Evolutionary conservation across 2,888 invertebrate species (phyloP), one percentile per base, ranked within the genome.

Genomic region (Stramonita haemastoma): DNA sequence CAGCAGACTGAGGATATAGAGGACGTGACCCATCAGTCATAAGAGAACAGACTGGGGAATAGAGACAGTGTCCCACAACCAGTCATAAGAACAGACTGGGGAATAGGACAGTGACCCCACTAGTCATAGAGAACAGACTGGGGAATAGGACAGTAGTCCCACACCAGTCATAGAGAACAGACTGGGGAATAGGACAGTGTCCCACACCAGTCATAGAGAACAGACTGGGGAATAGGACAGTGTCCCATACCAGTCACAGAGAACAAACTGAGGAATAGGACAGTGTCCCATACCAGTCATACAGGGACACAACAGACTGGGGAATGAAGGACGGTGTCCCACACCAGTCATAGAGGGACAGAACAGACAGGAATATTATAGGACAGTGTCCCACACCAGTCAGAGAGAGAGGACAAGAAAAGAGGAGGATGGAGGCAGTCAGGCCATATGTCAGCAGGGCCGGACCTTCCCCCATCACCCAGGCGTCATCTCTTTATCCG

Each of bases 401-500:
- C n/a, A 73, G 26, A n/a, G 0, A n/a, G 73, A n/a, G 5, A n/a
- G 73, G n/a, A 26, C 1, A n/a, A 13, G n/a, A n/a, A 5, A 29
- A 13, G 11, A n/a, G n/a, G n/a, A 29, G 1, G 73, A 70, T 8
- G 46, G 46, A 46, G 46, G 77, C n/a, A 29, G 46, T 46, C 46
- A 46, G 46, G 4, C 46, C 46, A 46, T 46, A 46, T 46, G 46
- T 46, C 46, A 46, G 46, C 46, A 46, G 46, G 46, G 46, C 32
- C 56, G 4, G 15, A 86, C 66, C 86, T 66, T 22, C 66, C 86
- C 13, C 6, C 32, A 86, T 86, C 86, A 60, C 34, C 66, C 5
- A 86, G 32, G 86, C 86, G 86, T 86, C 86, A 86, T 32, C 34
- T 32, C 22, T 57, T 86, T 22, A 86, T 86, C 86, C 57, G 34